Conservation (phyloP, 1,140 invertebrate genomes). For the Venustaconcha ellipsiformis region DNA sequence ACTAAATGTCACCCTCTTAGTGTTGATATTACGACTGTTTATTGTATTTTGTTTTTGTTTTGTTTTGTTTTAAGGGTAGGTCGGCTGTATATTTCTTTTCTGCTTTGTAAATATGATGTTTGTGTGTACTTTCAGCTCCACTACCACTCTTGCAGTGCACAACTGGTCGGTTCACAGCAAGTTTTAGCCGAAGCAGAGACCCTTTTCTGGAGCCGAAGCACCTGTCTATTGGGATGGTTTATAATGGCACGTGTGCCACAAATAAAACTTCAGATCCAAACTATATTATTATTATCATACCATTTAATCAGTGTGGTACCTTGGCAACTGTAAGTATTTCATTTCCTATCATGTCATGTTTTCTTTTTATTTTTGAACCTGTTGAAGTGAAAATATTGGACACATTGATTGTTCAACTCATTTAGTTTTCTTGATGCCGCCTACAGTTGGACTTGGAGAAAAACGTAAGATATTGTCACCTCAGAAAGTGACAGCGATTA, state of each 20-base stretch:
- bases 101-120: too few relatives aligned
- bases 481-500: too few relatives aligned
- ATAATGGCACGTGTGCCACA: slow-evolving; percentile 17
- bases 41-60: not conserved
- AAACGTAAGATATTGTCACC: too few relatives aligned
- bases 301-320: slow-evolving; percentile 48
- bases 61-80: not conserved
- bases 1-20: too few relatives aligned
- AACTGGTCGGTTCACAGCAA: slow-evolving; percentile 33
- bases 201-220: slow-evolving; percentile 45
- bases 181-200: slow-evolving; percentile 42
- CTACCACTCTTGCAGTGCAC: slow-evolving; percentile 41
- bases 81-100: too few relatives aligned
- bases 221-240: slow-evolving; percentile 29
- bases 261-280: slow-evolving; percentile 7
- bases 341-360: too few relatives aligned
- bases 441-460: too few relatives aligned
- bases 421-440: too few relatives aligned
- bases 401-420: too few relatives aligned
- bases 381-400: too few relatives aligned
- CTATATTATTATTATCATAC: slow-evolving; percentile 40
- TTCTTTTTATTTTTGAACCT: too few relatives aligned
- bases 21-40: not conserved
- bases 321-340: slow-evolving; percentile 24
- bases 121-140: slow-evolving; percentile 34